phyloP scores from a whole-genome alignment of 2,113 vertebrate genomes.

The Candoia aspera region DNA sequence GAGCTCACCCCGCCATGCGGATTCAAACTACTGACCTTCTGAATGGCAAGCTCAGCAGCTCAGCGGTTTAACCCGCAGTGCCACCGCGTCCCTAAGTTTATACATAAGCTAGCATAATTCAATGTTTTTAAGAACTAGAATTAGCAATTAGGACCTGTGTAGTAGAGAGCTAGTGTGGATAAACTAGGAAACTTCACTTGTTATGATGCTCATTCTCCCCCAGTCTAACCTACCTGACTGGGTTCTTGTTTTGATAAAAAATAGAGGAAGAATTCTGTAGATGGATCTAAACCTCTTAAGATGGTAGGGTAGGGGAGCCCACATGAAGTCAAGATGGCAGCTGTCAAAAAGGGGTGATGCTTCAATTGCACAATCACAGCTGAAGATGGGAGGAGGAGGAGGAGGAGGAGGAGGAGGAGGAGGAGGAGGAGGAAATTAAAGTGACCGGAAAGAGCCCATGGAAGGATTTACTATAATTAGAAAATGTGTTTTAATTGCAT shows the following conservation, averaged over 20 bases:
- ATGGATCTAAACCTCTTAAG: not conserved
- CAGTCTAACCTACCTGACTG: not conserved
- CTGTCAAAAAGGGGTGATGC: too few species aligned
- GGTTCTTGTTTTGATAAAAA: not conserved
- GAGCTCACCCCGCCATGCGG: too few species aligned
- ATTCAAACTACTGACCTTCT: too few species aligned
- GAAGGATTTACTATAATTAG: not conserved
- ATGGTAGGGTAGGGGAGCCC: not conserved
- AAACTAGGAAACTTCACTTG: not conserved
- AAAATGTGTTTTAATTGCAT: not conserved
- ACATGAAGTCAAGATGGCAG: not conserved
- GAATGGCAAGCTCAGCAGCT: too few species aligned
- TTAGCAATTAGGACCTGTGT: not conserved
- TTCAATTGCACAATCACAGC: too few species aligned
- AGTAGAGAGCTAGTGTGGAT: not conserved
- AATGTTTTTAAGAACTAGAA: not conserved
- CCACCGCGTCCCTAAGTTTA: too few species aligned
- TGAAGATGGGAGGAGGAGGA: too few species aligned
- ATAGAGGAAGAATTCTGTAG: not conserved
- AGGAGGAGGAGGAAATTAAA: not conserved
- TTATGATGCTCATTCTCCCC: not conserved
- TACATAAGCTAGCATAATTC: too few species aligned
- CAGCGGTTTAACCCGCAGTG: too few species aligned
- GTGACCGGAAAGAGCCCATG: not conserved
- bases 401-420: too few species aligned